These are phyloP conservation scores for Sceloporus tristichus DNA, from an alignment of 2,113 vertebrate genomes.

Conservation along the genomic window DNA sequence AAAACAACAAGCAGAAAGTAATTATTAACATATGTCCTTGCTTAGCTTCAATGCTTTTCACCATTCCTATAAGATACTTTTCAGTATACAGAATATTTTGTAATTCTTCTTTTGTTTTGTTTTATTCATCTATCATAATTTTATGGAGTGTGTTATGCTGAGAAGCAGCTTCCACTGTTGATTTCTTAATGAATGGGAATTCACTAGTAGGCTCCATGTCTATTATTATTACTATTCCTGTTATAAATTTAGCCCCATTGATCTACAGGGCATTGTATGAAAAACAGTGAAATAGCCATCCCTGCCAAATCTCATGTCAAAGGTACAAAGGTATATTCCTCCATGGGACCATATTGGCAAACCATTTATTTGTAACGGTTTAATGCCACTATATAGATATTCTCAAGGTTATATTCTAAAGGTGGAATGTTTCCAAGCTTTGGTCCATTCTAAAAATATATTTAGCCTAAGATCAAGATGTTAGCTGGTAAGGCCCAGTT, in stretches of 20 bases:
- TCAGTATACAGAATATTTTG: not conserved
- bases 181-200: not conserved
- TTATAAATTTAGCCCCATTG: too few species aligned
- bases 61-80: not conserved
- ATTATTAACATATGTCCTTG: slow-evolving; percentile 21
- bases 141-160: not conserved
- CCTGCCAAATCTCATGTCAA: too few species aligned
- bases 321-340: too few species aligned
- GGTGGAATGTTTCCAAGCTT: too few species aligned
- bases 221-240: too few species aligned
- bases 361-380: not conserved
- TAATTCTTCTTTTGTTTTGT: not conserved
- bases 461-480: too few species aligned
- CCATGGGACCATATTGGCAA: not conserved
- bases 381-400: not conserved
- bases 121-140: not conserved
- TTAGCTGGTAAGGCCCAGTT: too few species aligned
- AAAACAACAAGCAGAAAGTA: not conserved
- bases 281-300: too few species aligned
- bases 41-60: not conserved
- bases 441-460: too few species aligned
- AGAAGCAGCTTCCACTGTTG: not conserved
- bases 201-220: not conserved
- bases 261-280: too few species aligned
- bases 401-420: too few species aligned